These are phyloP conservation scores for Palythoa grandis DNA, from an alignment of 92 coral and sea anemone species.

Conservation along the genomic window DNA sequence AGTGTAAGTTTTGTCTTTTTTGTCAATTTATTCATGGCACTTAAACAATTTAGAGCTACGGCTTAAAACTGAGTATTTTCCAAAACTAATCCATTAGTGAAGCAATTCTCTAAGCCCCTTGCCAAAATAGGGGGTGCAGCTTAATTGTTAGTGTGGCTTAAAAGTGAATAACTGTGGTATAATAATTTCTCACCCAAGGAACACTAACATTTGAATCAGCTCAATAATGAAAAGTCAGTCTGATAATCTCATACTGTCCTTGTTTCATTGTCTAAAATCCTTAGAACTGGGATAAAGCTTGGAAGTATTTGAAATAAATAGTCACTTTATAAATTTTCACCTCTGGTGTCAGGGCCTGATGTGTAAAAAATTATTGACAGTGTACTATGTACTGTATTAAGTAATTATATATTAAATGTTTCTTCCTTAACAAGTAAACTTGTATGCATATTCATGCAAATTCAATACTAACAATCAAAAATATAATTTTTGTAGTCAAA, in stretches of 20 bases:
- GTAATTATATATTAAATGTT: neutral
- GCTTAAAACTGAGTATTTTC: too few species aligned
- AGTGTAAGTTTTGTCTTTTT: too few species aligned
- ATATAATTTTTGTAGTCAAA: neutral
- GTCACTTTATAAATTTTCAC: neutral
- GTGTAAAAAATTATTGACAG: neutral
- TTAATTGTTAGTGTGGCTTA: too few species aligned
- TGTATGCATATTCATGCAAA: neutral
- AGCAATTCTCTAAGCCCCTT: too few species aligned
- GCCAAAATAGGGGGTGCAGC: too few species aligned
- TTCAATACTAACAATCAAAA: neutral
- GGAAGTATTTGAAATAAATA: neutral
- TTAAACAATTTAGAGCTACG: too few species aligned
- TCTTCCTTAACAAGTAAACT: neutral
- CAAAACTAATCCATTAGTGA: too few species aligned
- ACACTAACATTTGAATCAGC: neutral
- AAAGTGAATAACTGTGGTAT: too few species aligned
- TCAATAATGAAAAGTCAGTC: neutral
- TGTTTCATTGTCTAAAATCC: neutral
- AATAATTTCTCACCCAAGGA: neutral
- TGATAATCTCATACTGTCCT: neutral
- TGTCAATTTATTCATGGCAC: too few species aligned
- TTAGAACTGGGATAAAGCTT: conserved; percentile 1
- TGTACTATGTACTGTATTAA: too few species aligned
- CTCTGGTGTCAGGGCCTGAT: neutral